Base-by-base conservation (phyloP, 2,113 vertebrate species). In the Protomyctophum bolini region DNA sequence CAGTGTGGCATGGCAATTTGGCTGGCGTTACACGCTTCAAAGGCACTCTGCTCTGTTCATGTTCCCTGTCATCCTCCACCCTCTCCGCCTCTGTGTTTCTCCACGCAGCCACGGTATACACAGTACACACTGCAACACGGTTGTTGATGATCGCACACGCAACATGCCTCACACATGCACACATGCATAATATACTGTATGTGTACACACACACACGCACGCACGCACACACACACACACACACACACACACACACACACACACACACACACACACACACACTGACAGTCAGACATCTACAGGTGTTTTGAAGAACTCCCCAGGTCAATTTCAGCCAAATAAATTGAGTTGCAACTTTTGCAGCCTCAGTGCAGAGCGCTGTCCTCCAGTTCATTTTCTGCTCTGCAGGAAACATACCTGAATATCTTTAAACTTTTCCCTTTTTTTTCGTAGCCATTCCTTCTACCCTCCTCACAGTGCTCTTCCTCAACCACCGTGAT, bases 251-350 rank as follows among this genome's bases (percentile, higher is more conserved):
- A 28, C 57, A 28, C 57, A 58, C 6, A 28, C 57, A 28, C 46
- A 6, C 46, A 12, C 66, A 50, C 46, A 68, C 54, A 14, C 56
- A 12, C 61, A 2, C 21, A 0, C 63, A 28, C 12, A 12, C 10
- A 6, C 57, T 9, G 63, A n/a, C 21, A 21, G 46, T 63, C 57
- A 6, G 8, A 50, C 52, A 29, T 29, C 55, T 59, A 56, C 59
- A 68, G 55, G 62, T 67, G 51, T 54, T 66, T 61, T 50, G 21
- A 70, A 51, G 7, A 29, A 54, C 69, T 21, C 70, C 56, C 46
- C 51, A 46, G 55, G 70, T 75, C 62, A 63, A 68, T 80, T 83
- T 84, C n/a, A 67, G 50, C n/a, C 21, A 72, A 87, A 80, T 65
- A 75, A 80, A 86, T 82, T 76, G 70, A 67, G 75, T 28, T 47